Conservation (phyloP, 2,797 vertebrate species). For the Betta splendens region DNA sequence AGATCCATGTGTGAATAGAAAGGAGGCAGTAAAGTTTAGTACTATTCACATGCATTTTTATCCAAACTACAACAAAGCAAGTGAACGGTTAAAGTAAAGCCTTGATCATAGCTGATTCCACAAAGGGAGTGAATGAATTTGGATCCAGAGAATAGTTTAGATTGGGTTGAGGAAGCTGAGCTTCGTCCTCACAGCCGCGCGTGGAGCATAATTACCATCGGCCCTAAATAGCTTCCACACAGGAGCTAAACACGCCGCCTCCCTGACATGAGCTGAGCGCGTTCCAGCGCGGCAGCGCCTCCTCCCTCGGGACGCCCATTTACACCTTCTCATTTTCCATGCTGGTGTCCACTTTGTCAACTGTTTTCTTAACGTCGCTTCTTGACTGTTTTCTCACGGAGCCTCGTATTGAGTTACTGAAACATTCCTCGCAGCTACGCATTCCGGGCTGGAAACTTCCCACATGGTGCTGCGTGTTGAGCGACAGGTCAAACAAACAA, state of each 20-base stretch:
- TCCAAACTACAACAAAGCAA: no score
- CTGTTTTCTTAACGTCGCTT: constrained; percentile 64
- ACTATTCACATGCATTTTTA: no score
- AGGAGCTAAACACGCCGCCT: constrained; percentile 29
- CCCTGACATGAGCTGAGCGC: constrained; percentile 33
- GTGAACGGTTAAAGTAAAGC: no score
- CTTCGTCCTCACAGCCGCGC: constrained; percentile 31
- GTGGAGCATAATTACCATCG: constrained; percentile 33
- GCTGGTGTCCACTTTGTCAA: constrained; percentile 63
- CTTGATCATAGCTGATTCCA: no score
- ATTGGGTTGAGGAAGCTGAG: constrained; percentile 20
- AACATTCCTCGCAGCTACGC: constrained; percentile 47
- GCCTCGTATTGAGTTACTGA: constrained; percentile 51
- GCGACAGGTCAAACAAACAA: constrained; percentile 75
- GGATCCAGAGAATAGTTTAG: no score
- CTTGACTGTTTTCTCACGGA: constrained; percentile 53
- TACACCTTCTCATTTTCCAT: constrained; percentile 58
- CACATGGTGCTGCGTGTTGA: constrained; percentile 60
- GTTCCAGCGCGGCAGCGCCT: constrained; percentile 40
- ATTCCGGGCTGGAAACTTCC: constrained; percentile 55
- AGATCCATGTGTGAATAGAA: no score
- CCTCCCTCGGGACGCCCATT: constrained; percentile 50
- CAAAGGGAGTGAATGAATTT: no score
- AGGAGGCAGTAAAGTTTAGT: no score
- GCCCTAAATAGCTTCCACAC: constrained; percentile 37